These are phyloP conservation scores for Daboia siamensis DNA, from an alignment of 2,113 vertebrate genomes.

Conservation along the genomic window DNA sequence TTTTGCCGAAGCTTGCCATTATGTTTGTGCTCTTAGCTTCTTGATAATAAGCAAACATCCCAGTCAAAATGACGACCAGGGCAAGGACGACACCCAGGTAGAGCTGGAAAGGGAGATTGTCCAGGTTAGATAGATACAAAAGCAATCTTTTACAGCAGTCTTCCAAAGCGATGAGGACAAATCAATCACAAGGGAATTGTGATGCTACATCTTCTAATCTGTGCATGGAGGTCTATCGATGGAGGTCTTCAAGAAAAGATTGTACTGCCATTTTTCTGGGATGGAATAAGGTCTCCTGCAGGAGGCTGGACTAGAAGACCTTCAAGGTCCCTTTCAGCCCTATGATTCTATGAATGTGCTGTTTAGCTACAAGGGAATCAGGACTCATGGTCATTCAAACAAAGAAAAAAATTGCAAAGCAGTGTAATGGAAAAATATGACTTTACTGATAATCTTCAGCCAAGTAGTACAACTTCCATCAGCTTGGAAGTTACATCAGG, in stretches of 20 bases:
- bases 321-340: background rate
- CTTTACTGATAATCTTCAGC: background rate
- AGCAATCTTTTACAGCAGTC: background rate
- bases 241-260: background rate
- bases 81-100: slow-evolving; percentile 75
- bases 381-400: background rate
- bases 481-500: background rate
- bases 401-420: background rate
- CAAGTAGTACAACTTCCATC: background rate
- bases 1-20: slow-evolving; percentile 80
- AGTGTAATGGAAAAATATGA: background rate
- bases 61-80: slow-evolving; percentile 74
- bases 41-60: slow-evolving; percentile 80
- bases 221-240: background rate
- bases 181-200: background rate
- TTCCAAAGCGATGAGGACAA: background rate
- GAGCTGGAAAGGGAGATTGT: slow-evolving; percentile 57
- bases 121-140: background rate
- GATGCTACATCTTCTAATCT: background rate
- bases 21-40: slow-evolving; percentile 83
- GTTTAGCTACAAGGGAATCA: background rate
- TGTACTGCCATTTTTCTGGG: background rate
- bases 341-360: background rate
- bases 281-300: background rate
- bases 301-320: background rate